These are phyloP conservation scores for Mormyrus iriodes DNA, from an alignment of 2,113 vertebrate species.

Conservation along the genomic window DNA sequence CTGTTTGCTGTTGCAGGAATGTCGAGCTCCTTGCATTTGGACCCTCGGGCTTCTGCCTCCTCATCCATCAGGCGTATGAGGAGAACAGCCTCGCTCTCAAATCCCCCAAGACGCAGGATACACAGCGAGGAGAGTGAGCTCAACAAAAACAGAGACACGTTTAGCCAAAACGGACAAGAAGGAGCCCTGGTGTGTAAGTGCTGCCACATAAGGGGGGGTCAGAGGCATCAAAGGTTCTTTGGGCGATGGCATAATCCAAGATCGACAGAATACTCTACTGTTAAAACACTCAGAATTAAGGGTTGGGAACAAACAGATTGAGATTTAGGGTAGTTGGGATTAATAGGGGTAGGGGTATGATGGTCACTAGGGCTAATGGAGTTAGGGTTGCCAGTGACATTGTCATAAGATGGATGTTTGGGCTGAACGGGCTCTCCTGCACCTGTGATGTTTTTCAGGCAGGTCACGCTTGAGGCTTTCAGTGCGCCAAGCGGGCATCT, in stretches of 20 bases:
- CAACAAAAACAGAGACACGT: background rate
- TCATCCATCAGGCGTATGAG: background rate
- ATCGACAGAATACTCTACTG: background rate
- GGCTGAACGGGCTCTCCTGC: no score
- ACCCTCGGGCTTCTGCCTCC: background rate
- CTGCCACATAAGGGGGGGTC: background rate
- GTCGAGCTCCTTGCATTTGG: background rate
- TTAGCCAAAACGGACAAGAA: background rate
- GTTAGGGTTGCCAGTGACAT: background rate
- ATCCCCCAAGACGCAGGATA: background rate
- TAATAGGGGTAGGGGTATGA: no score
- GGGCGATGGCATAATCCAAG: background rate
- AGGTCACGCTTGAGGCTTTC: background rate
- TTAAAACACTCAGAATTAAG: background rate
- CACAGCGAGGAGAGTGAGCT: background rate
- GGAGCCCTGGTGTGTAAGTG: background rate
- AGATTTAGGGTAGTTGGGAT: no score
- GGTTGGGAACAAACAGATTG: background rate
- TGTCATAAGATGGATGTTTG: background rate
- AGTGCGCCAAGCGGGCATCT: background rate
- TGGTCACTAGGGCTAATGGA: background rate
- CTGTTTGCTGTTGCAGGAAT: background rate
- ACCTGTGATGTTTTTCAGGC: background rate
- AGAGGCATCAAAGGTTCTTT: background rate
- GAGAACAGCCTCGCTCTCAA: background rate